Percentiles rank a stretch among this genome's conserved stretches.
phyloP scores from a whole-genome alignment of 2,113 vertebrate genomes.

The Agapornis roseicollis region DNA sequence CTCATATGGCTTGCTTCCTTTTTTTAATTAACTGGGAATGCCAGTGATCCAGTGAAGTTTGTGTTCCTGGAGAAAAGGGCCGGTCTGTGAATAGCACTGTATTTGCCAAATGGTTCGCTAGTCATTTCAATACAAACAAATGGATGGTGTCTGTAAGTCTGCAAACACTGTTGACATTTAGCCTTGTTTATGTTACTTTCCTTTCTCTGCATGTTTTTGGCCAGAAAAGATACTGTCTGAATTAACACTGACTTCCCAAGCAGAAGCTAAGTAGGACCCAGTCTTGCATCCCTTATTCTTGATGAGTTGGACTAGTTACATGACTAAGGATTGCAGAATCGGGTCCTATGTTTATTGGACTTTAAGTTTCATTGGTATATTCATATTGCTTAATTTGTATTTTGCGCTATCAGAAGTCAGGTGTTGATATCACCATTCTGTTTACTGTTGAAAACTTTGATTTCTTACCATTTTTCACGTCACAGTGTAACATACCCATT shows the following conservation, averaged over 20 bases:
- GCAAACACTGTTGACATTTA: slow-evolving; percentile 80
- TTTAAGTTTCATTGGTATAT: background rate
- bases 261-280: slow-evolving; percentile 63
- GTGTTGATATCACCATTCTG: background rate
- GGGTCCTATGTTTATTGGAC: slow-evolving; percentile 26
- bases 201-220: slow-evolving; percentile 76
- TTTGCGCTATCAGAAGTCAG: background rate
- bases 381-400: background rate
- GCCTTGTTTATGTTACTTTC: slow-evolving; percentile 81
- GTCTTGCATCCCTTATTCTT: slow-evolving; percentile 21
- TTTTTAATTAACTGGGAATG: slow-evolving; percentile 72
- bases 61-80: slow-evolving; percentile 71
- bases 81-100: slow-evolving; percentile 67
- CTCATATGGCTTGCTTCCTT: slow-evolving; percentile 62
- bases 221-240: slow-evolving; percentile 74
- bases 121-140: slow-evolving; percentile 79
- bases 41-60: slow-evolving; percentile 69
- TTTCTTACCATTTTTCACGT: background rate
- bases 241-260: slow-evolving; percentile 72
- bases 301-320: slow-evolving; percentile 26
- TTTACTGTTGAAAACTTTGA: background rate
- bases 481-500: background rate
- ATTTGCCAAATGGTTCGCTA: slow-evolving; percentile 78
- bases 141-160: slow-evolving; percentile 78
- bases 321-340: slow-evolving; percentile 52